These are phyloP conservation scores for Crocuta crocuta DNA, from an alignment of 2,113 vertebrate species.

Conservation along the genomic window DNA sequence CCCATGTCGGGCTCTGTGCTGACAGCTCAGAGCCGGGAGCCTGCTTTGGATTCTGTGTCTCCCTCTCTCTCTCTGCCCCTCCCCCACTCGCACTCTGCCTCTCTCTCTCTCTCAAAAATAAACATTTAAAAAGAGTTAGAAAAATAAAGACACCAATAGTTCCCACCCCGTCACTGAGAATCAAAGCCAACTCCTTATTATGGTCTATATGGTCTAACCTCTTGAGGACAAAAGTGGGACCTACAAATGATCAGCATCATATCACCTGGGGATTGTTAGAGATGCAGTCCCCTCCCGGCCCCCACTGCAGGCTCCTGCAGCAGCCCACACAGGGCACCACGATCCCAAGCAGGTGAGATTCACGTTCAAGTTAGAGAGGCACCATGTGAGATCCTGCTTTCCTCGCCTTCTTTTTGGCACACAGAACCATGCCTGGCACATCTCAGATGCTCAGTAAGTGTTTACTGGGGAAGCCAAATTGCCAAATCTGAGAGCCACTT, in stretches of 20 bases:
- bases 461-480: background rate
- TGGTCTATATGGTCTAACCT: background rate
- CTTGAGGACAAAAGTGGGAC: background rate
- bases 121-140: too few species aligned
- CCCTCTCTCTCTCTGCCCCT: too few species aligned
- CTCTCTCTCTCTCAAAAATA: too few species aligned
- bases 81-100: too few species aligned
- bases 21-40: too few species aligned
- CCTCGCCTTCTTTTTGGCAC: background rate
- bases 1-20: too few species aligned
- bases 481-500: background rate
- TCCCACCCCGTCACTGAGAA: background rate
- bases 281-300: background rate
- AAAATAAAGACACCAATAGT: background rate
- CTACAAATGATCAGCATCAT: background rate
- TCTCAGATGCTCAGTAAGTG: background rate
- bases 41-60: too few species aligned
- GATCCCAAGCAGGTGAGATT: background rate
- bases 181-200: background rate
- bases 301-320: background rate
- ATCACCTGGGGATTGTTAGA: background rate
- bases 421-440: background rate
- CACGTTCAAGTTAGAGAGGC: background rate
- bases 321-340: rapidly evolving
- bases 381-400: background rate